These are phyloP conservation scores for Acanthornis magna DNA, from an alignment of 2,797 vertebrate species.

Conservation along the genomic window DNA sequence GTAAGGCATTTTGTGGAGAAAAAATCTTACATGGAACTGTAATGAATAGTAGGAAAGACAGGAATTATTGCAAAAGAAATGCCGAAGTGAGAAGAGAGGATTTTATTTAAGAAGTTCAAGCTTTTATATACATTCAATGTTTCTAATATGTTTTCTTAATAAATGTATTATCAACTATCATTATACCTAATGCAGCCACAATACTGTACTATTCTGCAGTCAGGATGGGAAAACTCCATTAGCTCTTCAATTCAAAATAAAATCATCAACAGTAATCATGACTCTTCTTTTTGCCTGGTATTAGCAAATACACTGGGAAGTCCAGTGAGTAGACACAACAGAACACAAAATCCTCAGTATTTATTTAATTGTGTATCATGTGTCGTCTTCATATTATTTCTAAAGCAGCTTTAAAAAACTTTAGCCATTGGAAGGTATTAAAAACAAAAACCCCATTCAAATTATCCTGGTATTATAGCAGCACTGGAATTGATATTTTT, in stretches of 20 bases:
- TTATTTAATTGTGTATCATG: slow-evolving; percentile 59
- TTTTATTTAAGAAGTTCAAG: slow-evolving; percentile 65
- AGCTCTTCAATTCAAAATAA: slow-evolving; percentile 63
- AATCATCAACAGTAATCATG: slow-evolving; percentile 47
- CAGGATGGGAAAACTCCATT: slow-evolving; percentile 33
- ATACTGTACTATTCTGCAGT: slow-evolving; percentile 69
- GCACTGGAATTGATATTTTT: slow-evolving; percentile 70
- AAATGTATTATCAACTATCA: slow-evolving; percentile 66
- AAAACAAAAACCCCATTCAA: slow-evolving; percentile 66
- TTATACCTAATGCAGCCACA: slow-evolving; percentile 69
- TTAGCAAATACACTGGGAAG: slow-evolving; percentile 65
- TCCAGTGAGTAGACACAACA: slow-evolving; percentile 62
- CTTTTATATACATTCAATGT: slow-evolving; percentile 75
- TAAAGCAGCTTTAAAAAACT: slow-evolving; percentile 76
- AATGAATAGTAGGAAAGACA: neutral
- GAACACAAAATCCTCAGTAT: slow-evolving; percentile 69
- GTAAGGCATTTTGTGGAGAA: neutral
- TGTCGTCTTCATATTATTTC: slow-evolving; percentile 73
- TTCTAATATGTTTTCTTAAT: slow-evolving; percentile 71
- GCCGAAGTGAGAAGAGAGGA: slow-evolving; percentile 13
- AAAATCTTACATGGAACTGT: neutral
- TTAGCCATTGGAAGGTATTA: slow-evolving; percentile 58
- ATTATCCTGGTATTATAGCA: slow-evolving; percentile 77
- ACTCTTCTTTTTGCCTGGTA: slow-evolving; percentile 49
- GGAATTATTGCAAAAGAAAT: slow-evolving; percentile 50